Base-by-base conservation (phyloP, 2,797 vertebrate species). In the Poecilia wingei region DNA sequence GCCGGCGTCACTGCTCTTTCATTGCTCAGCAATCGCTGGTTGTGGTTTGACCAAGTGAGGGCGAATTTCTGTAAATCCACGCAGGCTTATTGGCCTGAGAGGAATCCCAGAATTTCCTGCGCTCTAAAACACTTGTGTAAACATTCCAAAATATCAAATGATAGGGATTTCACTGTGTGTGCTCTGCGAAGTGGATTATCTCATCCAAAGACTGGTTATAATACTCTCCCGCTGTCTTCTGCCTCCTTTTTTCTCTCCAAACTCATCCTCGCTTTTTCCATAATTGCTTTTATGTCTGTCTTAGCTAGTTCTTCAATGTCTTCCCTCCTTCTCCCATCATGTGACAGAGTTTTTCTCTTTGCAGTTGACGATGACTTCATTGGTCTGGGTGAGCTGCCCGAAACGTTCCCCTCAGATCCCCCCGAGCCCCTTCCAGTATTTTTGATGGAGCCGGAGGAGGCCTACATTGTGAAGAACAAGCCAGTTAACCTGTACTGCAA, bases 401-500 rank as follows among this genome's bases (percentile, higher is more conserved):
- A 99, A 95, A 98, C 97, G 0, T 99, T 99, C 86, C 98, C 98
- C 0, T 99, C 98, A 0, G 98, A 99, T 90, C 98, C 98, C 59
- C 98, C 98, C 0, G 98, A 99, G 92, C 97, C 98, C 1, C 94
- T 99, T 77, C 98, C 98, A 0, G 97, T 98, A 87, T 99, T 99
- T 86, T 94, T 99, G 79, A 98, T 98, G 76, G 98, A 99, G 82
- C 98, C 98, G 0, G 98, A 99, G 90, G 98, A 99, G 94, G 98
- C 98, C 85, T 99, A 99, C 85, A 99, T 99, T 33, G 98, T 99
- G 84, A 99, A 99, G 95, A 99, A 99, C 93, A 99, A 99, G 88
- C 98, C 98, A 0, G 98, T 99, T 84, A 99, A 98, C 89, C 94
- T 99, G 43, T 98, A 98, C 89, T 99, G 98, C 94, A 99, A 98